Percentiles rank a stretch among this genome's conserved stretches.
These are phyloP conservation scores for Danaus plexippus DNA, from an alignment of 1,140 invertebrate genomes.

Conservation along the genomic window DNA sequence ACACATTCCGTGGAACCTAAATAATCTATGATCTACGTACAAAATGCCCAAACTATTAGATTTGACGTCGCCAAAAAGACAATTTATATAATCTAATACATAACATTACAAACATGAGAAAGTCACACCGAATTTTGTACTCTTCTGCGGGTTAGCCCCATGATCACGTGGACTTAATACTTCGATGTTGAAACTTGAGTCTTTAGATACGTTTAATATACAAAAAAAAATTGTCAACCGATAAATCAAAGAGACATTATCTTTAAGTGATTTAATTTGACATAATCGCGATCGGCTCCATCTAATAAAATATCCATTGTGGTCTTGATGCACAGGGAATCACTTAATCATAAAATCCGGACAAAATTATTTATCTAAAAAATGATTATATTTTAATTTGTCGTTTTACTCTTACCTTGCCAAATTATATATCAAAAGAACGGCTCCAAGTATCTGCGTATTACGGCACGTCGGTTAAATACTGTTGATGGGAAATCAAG, in stretches of 20 bases:
- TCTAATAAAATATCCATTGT: conserved; percentile 60
- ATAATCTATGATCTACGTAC: conserved; percentile 63
- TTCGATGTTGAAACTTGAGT: conserved; percentile 68
- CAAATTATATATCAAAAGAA: conserved; percentile 50
- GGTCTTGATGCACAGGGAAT: conserved; percentile 64
- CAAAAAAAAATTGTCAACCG: conserved; percentile 61
- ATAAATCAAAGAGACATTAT: conserved; percentile 53
- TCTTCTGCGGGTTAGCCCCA: conserved; percentile 58
- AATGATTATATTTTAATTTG: conserved; percentile 24
- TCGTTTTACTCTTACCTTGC: conserved; percentile 36
- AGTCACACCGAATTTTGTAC: conserved; percentile 71
- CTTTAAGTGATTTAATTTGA: too few species aligned
- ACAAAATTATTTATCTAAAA: conserved; percentile 37
- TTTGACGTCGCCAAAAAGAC: conserved; percentile 56
- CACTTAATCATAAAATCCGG: conserved; percentile 65
- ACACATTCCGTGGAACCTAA: conserved; percentile 58
- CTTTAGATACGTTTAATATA: conserved; percentile 56
- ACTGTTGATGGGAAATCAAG: conserved; percentile 67
- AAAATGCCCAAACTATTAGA: conserved; percentile 54
- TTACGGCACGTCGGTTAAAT: conserved; percentile 65
- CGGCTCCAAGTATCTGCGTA: conserved; percentile 65
- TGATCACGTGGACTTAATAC: conserved; percentile 67
- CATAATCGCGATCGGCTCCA: conserved; percentile 31
- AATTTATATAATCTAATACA: conserved; percentile 61
- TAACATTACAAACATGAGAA: conserved; percentile 64